These are phyloP conservation scores for Lepidurus apus DNA, from an alignment of 1,140 invertebrate species.

Conservation along the genomic window DNA sequence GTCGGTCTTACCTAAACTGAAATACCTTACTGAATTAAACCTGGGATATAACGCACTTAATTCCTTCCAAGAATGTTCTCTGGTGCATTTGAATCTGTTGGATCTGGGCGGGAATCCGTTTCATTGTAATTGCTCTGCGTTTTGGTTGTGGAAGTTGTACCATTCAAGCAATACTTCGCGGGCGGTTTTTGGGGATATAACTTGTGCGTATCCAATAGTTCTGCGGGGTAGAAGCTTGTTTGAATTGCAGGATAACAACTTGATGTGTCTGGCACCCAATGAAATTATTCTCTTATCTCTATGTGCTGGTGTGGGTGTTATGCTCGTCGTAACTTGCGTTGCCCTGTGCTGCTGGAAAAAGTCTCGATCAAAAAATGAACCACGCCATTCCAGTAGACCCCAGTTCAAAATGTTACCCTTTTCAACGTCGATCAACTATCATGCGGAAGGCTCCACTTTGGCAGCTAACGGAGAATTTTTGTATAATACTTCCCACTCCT, in stretches of 20 bases:
- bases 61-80: conserved; percentile 54
- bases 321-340: conserved; percentile 20
- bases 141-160: conserved; percentile 72
- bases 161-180: conserved; percentile 2
- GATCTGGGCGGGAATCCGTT: conserved; percentile 72
- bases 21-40: conserved; percentile 63
- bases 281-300: conserved; percentile 30
- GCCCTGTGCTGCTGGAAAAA: conserved; percentile 33
- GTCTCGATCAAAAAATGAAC: conserved; percentile 28
- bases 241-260: conserved; percentile 29
- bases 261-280: conserved; percentile 28
- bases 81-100: conserved; percentile 38
- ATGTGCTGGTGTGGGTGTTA: conserved; percentile 27
- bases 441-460: conserved; percentile 8
- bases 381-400: conserved; percentile 28
- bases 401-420: conserved; percentile 32
- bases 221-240: conserved; percentile 28
- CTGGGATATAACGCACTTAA: conserved; percentile 72
- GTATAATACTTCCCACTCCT: conserved; percentile 28
- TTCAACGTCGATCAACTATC: conserved; percentile 30
- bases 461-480: conserved; percentile 30
- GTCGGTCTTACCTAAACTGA: conserved; percentile 32
- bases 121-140: conserved; percentile 76
- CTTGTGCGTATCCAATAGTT: conserved; percentile 23
- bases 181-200: conserved; percentile 25